Percentiles rank a stretch among this genome's conserved stretches.
Evolutionary conservation across 2,888 invertebrate species (phyloP).

Genomic region (Cryptops parisi): DNA sequence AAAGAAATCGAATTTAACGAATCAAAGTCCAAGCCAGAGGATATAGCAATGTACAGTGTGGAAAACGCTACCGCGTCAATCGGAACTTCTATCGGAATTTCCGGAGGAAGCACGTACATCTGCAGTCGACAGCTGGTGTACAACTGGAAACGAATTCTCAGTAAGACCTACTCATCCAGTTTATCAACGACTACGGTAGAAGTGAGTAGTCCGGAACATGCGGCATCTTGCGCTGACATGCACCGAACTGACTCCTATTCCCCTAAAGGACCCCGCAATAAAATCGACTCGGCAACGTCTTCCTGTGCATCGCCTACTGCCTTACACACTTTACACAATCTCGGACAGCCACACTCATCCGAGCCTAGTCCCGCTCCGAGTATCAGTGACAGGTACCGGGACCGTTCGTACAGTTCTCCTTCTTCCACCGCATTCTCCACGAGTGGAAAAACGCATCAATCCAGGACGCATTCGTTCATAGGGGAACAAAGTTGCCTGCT

Average conservation of each 20-base stretch:
- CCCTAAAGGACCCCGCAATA: not conserved
- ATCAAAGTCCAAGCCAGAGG: not conserved
- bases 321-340: not conserved
- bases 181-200: constrained; percentile 10
- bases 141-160: constrained; percentile 6
- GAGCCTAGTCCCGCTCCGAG: not conserved
- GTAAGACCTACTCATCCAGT: constrained; percentile 15
- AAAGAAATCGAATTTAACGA: constrained; percentile 37
- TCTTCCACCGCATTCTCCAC: not conserved
- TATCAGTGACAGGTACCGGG: no score
- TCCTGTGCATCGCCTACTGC: not conserved
- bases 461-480: no score
- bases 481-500: no score
- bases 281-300: not conserved
- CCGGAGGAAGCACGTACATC: not conserved
- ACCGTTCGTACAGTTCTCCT: not conserved
- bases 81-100: not conserved
- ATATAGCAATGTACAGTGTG: not conserved
- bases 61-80: no score
- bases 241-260: not conserved
- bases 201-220: not conserved
- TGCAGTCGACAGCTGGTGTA: not conserved
- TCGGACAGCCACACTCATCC: not conserved
- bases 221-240: no score
- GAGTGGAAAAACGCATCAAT: not conserved